Evolutionary conservation across 2,113 vertebrate species (phyloP), one percentile per base, ranked within the genome.

Genomic region (Notarius lentiginosus): DNA sequence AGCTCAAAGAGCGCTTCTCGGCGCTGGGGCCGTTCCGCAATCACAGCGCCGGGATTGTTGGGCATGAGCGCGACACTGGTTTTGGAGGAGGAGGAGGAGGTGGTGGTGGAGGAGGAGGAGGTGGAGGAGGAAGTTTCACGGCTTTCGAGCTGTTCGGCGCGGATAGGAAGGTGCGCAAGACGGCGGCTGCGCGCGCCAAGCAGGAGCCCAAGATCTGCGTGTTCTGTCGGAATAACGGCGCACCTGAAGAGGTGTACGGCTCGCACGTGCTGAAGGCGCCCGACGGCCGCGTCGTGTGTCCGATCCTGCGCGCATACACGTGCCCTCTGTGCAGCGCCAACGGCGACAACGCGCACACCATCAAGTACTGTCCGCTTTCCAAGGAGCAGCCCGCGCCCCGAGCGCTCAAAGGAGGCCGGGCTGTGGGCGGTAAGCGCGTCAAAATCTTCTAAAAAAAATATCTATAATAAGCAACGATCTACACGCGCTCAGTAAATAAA

Each of bases 311-410:
- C 92, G 95, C 95, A 65, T 96, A 96, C 87, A 96, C 96, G 17
- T 96, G 96, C 73, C 96, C 96, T 20, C 93, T 96, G 20, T 96
- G 96, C 94, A 96, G 96, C 88, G 96, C 95, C 92, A 96, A 96
- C 91, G 95, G 96, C 88, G 96, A 96, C 93, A 96, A 96, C 92
- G 96, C 96, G 51, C 95, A 96, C 82, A 96, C 96, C 55, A 96
- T 96, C 86, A 96, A 96, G 90, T 96, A 96, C 94, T 96, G 96
- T 89, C 96, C 96, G 20, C 95, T 96, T 91, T 96, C 96, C 82
- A 96, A 95, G 90, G 95, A 96, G 72, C 95, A 96, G 90, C 95
- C 94, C 75, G 93, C 93, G 90, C 94, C 95, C 90, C 92, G 95
- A 88, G 92, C 94, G 87, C 88, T 96, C 73, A 96, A 95, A 92